Conservation (phyloP, 2,797 vertebrate species). For the Chloroceryle amazona region DNA sequence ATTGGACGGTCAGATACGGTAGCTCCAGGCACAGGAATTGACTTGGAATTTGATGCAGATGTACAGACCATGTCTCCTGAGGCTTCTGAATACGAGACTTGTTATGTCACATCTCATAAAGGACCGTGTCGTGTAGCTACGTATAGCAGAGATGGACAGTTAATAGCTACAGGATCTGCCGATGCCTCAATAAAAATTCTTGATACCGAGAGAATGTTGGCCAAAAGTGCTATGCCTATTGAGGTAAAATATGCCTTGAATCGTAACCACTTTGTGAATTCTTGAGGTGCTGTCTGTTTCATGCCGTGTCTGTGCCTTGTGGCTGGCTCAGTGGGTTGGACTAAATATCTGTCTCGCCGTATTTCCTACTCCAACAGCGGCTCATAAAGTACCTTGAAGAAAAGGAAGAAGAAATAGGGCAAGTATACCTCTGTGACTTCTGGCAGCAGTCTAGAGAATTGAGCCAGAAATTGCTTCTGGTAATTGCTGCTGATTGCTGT, state of each 20-base stretch:
- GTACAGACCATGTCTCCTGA: conserved; percentile 99
- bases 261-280: not conserved
- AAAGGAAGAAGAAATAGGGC: not conserved
- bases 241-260: conserved; percentile 83
- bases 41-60: conserved; percentile 96
- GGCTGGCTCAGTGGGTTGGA: not conserved
- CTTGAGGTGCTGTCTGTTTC: not conserved
- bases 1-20: conserved; percentile 96
- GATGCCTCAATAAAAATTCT: conserved; percentile 98
- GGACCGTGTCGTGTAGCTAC: conserved; percentile 95
- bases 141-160: conserved; percentile 95
- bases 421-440: not conserved
- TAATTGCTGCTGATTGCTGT: not conserved
- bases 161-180: conserved; percentile 96
- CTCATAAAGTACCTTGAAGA: not conserved
- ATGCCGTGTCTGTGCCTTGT: not conserved
- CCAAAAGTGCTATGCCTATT: conserved; percentile 98
- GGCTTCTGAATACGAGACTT: conserved; percentile 97
- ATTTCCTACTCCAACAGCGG: not conserved
- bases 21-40: conserved; percentile 95
- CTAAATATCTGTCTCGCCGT: not conserved
- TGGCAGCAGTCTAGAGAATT: not conserved
- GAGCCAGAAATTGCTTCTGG: not conserved
- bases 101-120: conserved; percentile 98
- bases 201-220: conserved; percentile 97